phyloP scores from a whole-genome alignment of 2,113 vertebrate species.

The Sciurus niger region DNA sequence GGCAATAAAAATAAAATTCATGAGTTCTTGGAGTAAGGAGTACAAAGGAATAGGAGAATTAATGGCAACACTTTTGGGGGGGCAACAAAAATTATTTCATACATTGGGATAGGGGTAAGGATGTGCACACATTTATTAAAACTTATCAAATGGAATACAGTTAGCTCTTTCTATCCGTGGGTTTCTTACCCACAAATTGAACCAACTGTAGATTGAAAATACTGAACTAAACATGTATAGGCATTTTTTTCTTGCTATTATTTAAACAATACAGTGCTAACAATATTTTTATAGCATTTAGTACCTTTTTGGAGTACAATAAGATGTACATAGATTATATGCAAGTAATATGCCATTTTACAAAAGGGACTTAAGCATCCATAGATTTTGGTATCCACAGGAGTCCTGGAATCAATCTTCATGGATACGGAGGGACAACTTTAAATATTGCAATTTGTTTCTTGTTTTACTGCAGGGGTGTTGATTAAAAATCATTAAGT shows the following conservation, averaged over 20 bases:
- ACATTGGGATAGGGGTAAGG: neutral
- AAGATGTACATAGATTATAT: neutral
- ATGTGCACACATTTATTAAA: neutral
- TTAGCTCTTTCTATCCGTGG: neutral
- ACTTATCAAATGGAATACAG: neutral
- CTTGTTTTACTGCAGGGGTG: neutral
- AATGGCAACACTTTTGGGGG: neutral
- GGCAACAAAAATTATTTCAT: neutral
- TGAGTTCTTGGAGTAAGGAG: neutral
- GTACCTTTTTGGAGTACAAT: neutral
- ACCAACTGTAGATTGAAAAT: neutral
- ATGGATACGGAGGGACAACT: neutral
- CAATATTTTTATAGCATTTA: neutral
- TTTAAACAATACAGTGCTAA: neutral
- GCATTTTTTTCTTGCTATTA: neutral
- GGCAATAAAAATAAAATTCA: neutral
- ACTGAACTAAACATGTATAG: neutral
- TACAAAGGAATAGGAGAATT: neutral
- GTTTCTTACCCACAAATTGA: neutral
- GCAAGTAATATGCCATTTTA: neutral
- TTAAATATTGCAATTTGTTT: neutral
- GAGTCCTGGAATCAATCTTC: neutral
- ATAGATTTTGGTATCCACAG: neutral
- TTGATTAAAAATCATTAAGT: neutral
- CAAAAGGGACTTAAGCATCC: neutral